These are phyloP conservation scores for Eristalis intricaria DNA, from an alignment of 2,888 invertebrate species.

Conservation along the genomic window DNA sequence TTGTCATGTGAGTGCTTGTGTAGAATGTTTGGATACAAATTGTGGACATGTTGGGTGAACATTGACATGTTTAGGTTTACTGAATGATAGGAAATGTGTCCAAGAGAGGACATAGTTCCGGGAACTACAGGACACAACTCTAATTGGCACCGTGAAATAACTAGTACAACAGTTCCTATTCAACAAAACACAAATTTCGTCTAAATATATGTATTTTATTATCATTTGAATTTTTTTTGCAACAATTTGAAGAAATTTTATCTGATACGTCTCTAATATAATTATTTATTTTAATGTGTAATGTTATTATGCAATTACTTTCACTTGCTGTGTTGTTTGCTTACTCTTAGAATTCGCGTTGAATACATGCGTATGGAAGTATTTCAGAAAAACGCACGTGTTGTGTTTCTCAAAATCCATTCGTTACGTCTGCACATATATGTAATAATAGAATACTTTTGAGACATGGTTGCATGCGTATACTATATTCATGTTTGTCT, in stretches of 20 bases:
- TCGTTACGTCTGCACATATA: constrained; percentile 34
- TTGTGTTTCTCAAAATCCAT: constrained; percentile 37
- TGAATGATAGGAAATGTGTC: too few species aligned
- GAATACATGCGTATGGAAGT: neutral
- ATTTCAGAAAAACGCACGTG: constrained; percentile 4
- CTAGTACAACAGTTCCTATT: neutral
- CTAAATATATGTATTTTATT: constrained; percentile 5
- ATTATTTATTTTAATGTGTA: neutral
- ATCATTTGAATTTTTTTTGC: constrained; percentile 15
- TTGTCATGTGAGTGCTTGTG: too few species aligned
- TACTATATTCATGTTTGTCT: neutral
- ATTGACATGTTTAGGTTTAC: too few species aligned
- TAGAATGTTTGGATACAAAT: too few species aligned
- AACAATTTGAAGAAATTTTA: constrained; percentile 31
- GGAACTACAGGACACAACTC: too few species aligned
- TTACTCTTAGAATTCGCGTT: constrained; percentile 17
- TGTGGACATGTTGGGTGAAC: too few species aligned
- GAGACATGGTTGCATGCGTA: neutral
- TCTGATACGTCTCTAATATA: constrained; percentile 8
- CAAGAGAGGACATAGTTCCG: too few species aligned
- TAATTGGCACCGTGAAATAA: too few species aligned
- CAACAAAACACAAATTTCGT: neutral
- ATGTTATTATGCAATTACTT: neutral
- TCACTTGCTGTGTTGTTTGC: neutral
- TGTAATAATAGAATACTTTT: constrained; percentile 43